Base-by-base conservation (phyloP, 2,797 vertebrate genomes). In the Poeciliopsis paucimaculata region DNA sequence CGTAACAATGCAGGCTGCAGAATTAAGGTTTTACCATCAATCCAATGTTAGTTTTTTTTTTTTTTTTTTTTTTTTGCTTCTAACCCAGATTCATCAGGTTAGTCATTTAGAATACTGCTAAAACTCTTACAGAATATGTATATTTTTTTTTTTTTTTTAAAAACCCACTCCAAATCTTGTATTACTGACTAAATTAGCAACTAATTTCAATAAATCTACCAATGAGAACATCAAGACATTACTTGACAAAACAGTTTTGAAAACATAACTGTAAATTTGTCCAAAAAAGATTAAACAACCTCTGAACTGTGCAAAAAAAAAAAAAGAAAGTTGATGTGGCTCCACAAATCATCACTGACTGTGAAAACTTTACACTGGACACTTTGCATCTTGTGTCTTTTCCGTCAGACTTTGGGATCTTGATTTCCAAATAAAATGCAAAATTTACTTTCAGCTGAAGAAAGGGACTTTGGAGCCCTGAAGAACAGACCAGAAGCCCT, bases 1-100 rank as follows among this genome's bases (percentile, higher is more conserved):
- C 36, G 13, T 3, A 87, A 86, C 84, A 88, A 88, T 70, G 83
- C 60, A 45, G 0, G 1, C 47, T 55, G 78, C 64, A 16, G 78
- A 88, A 74, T 77, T 66, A 84, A 82, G 41, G 75, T 55, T 55
- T 55, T 4, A n/a, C 3, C 12, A 12, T 39, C 51, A n/a, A 26
- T 41, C 39, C 36, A 39, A 39, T 13, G 20, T 13, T 74, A 23
- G 3, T 51, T 15, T 41, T 41, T 41, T 41, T 41, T 8, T 36
- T 41, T 41, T 41, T 41, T 8, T 36, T 36, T 36, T 2, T 41
- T 41, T 74, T 20, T 55, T 53, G 49, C 49, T 55, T 34, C 45
- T 36, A 78, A 72, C 73, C 64, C 64, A 68, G 36, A 68, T 26
- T 86, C 81, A 77, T 84, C 53, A 66, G 41, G 68, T 78, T 31